Evolutionary conservation across 2,888 invertebrate species (phyloP).

Genomic region (Ctenicera cuprea): DNA sequence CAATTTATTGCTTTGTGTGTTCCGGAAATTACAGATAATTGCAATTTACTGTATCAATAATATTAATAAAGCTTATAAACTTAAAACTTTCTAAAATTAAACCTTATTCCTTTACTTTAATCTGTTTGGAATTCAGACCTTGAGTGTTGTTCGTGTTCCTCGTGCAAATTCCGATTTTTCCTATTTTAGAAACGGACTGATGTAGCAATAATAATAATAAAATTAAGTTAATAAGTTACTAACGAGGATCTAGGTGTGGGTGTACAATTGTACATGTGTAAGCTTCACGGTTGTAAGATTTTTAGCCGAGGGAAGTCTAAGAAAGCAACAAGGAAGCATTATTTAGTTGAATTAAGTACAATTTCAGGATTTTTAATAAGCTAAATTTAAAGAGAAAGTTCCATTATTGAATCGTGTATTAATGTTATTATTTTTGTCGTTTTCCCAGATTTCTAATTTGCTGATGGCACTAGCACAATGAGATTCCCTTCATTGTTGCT

Average conservation of each 20-base stretch:
- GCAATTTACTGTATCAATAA: neutral
- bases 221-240: no score
- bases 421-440: constrained; percentile 19
- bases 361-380: neutral
- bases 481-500: neutral
- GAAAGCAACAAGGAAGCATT: neutral
- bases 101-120: no score
- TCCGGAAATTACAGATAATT: neutral
- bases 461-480: neutral
- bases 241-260: neutral
- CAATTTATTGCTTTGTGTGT: no score
- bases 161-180: neutral
- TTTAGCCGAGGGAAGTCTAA: no score
- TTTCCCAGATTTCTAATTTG: constrained; percentile 20
- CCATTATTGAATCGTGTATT: constrained; percentile 14
- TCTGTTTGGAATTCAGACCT: constrained; percentile 6
- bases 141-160: neutral
- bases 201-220: neutral
- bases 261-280: constrained; percentile 7
- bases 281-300: neutral
- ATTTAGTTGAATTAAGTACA: neutral
- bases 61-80: no score
- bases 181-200: neutral
- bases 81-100: neutral
- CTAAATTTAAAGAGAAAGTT: constrained; percentile 14